Evolutionary conservation across 1,140 invertebrate species (phyloP).

Genomic region (Pentalonia nigronervosa): DNA sequence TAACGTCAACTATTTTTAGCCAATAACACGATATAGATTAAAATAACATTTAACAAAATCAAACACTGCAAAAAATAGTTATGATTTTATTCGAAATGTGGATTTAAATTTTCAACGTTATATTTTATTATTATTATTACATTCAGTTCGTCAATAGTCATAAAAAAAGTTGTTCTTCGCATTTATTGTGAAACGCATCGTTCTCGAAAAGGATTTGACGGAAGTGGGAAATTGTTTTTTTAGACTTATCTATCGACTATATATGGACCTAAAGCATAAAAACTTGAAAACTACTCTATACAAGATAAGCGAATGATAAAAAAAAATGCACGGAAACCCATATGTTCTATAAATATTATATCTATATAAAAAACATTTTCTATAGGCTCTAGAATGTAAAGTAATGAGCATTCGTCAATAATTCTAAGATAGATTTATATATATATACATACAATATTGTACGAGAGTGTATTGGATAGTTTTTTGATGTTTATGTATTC

Average conservation of each 20-base stretch:
- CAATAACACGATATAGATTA: not conserved
- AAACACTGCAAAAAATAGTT: not conserved
- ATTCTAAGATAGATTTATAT: not conserved
- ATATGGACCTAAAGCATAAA: not conserved
- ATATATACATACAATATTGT: not conserved
- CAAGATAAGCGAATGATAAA: not conserved
- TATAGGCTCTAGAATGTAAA: not conserved
- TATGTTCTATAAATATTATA: not conserved
- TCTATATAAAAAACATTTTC: not conserved
- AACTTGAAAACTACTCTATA: not conserved
- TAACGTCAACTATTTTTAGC: not conserved
- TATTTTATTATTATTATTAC: not conserved
- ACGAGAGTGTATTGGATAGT: not conserved
- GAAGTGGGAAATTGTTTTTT: not conserved
- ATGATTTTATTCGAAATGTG: not conserved
- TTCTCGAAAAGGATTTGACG: not conserved
- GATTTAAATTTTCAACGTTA: conserved; percentile 22
- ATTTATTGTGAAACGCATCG: not conserved
- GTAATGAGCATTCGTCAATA: not conserved
- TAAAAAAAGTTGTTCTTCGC: not conserved
- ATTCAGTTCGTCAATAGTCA: not conserved
- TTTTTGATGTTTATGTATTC: not conserved
- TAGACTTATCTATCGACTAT: not conserved
- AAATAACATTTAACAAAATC: not conserved
- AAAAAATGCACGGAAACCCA: not conserved